Evolutionary conservation across 2,888 invertebrate species (phyloP), one percentile per base, ranked within the genome.

Genomic region (Resseliella maxima): DNA sequence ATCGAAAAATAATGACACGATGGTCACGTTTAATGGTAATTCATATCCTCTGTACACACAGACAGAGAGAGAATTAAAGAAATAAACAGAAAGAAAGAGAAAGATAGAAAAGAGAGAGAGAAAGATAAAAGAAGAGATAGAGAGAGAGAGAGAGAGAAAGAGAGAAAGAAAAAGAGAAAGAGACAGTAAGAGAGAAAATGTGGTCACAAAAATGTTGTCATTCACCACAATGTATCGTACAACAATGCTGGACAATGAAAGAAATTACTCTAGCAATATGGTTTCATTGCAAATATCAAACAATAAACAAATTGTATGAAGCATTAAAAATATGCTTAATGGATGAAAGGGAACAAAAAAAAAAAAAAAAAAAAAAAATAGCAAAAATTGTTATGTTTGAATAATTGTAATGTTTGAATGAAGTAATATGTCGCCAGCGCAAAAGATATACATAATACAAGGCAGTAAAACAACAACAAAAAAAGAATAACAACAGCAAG

Each of bases 221-320:
- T 72, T 72, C n/a, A 10, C 31, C 72, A 72, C 72, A 31, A 24
- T 27, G 21, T 41, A 12, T 12, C 12, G 41, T 50, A 2, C 24
- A n/a, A 27, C 72, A 15, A 59, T 59, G 24, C 15, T 59, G 59
- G n/a, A n/a, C 59, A 15, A 2, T 59, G 10, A 59, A 15, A n/a
- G 3, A 59, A 6, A 59, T 6, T n/a, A 2, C 15, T 6, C 46
- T 72, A 2, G 31, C 31, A 59, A 59, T 24, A 24, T 31, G 31
- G 15, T 27, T 72, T 50, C 72, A 35, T 72, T 72, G 31, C 10
- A 72, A 72, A 72, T 72, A 35, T 72, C 72, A 72, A 27, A 72
- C 31, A 27, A 35, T 72, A n/a, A 31, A 72, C 72, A 72, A 72
- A 72, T 72, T 72, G 72, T 72, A 31, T n/a, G n/a, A n/a, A n/a